phyloP scores from a whole-genome alignment of 2,888 invertebrate species.

The Caradrina kadenii region DNA sequence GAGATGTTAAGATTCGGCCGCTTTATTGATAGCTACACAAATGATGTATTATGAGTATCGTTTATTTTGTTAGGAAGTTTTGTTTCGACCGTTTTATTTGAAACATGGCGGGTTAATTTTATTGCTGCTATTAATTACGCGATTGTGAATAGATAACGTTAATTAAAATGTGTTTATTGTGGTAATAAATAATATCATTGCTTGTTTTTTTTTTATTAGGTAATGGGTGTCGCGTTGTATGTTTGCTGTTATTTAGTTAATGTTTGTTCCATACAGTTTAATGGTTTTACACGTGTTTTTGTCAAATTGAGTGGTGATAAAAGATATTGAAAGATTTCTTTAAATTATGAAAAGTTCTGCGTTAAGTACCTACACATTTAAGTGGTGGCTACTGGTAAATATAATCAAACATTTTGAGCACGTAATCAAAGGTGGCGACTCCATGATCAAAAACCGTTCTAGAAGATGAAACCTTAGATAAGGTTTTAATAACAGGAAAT shows the following conservation, averaged over 20 bases:
- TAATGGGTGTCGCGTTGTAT: conserved; percentile 59
- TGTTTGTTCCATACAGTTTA: conserved; percentile 41
- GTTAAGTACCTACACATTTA: background rate
- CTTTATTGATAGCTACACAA: conserved; percentile 88
- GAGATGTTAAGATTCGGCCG: conserved; percentile 87
- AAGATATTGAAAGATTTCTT: background rate
- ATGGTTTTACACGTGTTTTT: conserved; percentile 57
- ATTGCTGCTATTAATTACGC: conserved; percentile 74
- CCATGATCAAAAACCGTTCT: too few relatives aligned
- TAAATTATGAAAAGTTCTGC: background rate
- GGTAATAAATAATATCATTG: conserved; percentile 64
- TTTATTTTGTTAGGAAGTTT: conserved; percentile 79
- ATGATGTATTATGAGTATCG: conserved; percentile 85
- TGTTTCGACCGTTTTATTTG: conserved; percentile 71
- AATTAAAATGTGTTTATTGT: conserved; percentile 72
- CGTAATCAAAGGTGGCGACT: too few relatives aligned
- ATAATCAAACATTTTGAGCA: background rate
- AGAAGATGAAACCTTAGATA: too few relatives aligned
- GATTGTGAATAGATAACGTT: conserved; percentile 72
- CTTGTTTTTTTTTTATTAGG: conserved; percentile 55
- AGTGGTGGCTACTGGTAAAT: background rate
- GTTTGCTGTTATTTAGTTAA: conserved; percentile 59
- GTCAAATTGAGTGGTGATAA: conserved; percentile 35
- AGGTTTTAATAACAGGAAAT: too few relatives aligned
- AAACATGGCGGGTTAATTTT: conserved; percentile 75